phyloP scores from a whole-genome alignment of 1,140 invertebrate species.

The Eupristina koningsbergeri region DNA sequence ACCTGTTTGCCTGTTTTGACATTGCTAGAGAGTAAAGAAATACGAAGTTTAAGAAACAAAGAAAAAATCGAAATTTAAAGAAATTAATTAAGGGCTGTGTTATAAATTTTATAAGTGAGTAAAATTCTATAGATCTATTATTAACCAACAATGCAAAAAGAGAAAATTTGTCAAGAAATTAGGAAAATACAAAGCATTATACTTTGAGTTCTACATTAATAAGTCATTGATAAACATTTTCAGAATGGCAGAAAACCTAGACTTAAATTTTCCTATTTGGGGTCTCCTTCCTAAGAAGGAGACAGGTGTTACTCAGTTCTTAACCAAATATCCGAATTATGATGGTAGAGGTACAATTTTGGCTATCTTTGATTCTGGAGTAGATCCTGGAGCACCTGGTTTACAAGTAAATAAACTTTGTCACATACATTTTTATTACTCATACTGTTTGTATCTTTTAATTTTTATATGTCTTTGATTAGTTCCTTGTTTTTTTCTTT shows the following conservation, averaged over 20 bases:
- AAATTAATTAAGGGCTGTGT: background rate
- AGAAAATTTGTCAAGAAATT: background rate
- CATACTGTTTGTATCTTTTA: background rate
- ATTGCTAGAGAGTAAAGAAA: slow-evolving; percentile 11
- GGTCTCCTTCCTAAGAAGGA: slow-evolving; percentile 95
- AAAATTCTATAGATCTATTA: background rate
- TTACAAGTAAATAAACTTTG: slow-evolving; percentile 82
- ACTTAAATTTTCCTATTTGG: slow-evolving; percentile 86
- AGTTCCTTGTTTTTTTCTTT: background rate
- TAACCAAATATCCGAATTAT: slow-evolving; percentile 92
- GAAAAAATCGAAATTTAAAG: background rate
- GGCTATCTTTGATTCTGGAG: slow-evolving; percentile 97
- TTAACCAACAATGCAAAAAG: background rate
- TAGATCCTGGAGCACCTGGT: slow-evolving; percentile 95
- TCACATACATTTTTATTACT: background rate
- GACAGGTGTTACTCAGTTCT: slow-evolving; percentile 90
- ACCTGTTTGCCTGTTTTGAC: background rate
- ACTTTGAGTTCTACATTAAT: too few relatives aligned
- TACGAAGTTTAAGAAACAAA: background rate
- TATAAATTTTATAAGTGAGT: too few relatives aligned
- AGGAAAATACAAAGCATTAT: background rate
- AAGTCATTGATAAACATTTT: background rate
- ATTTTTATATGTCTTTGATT: background rate
- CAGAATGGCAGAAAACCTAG: slow-evolving; percentile 77
- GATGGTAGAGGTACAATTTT: slow-evolving; percentile 94